Conservation (phyloP, 2,113 vertebrate species). For the Anser cygnoides region DNA sequence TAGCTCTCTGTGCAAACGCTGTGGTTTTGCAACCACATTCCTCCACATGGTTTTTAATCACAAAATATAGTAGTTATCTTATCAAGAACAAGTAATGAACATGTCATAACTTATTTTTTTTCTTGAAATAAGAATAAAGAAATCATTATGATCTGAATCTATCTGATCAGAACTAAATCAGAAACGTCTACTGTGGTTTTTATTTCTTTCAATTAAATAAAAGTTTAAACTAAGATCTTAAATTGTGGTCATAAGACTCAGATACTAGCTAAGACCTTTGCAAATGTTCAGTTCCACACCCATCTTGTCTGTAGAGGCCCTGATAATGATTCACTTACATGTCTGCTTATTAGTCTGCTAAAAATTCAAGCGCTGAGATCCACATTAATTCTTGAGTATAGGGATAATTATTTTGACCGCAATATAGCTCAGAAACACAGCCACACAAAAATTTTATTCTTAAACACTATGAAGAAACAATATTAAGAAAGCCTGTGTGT, state of each 20-base stretch:
- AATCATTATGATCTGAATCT: neutral
- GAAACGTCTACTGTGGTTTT: neutral
- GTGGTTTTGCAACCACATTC: neutral
- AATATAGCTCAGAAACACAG: neutral
- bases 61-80: neutral
- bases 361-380: neutral
- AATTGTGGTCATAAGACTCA: neutral
- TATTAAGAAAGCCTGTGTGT: neutral
- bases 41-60: neutral
- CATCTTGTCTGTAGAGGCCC: neutral
- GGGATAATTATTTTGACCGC: neutral
- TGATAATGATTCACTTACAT: neutral
- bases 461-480: neutral
- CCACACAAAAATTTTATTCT: neutral
- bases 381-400: neutral
- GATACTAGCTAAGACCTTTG: neutral
- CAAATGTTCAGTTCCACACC: neutral
- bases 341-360: neutral
- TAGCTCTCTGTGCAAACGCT: neutral
- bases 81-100: neutral
- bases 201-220: neutral
- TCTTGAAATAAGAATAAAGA: neutral
- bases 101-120: neutral
- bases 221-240: neutral
- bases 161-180: neutral